A percentile compares a stretch with the other conserved stretches of the same genome.
Evolutionary conservation across 2,888 invertebrate genomes (phyloP).

Genomic region (Dione vanillae): DNA sequence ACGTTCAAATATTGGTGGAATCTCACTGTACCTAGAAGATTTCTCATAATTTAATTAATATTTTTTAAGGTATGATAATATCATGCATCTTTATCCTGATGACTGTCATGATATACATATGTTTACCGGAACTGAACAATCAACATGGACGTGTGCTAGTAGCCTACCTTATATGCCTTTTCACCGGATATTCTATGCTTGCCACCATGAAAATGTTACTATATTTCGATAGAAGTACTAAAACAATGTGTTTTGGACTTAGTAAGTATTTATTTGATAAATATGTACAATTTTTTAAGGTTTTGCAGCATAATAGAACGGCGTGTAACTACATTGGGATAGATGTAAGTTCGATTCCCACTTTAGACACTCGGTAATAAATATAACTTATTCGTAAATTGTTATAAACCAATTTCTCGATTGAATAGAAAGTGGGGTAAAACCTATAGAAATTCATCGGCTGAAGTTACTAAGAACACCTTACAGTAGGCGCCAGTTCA

Average conservation of each 20-base stretch:
- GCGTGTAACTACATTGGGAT: too few relatives aligned
- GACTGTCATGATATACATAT: constrained; percentile 1
- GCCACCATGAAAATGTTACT: constrained; percentile 20
- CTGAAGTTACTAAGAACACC: too few relatives aligned
- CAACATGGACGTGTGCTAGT: constrained; percentile 14
- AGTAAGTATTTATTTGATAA: neutral
- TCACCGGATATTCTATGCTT: constrained; percentile 2
- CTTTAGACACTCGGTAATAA: too few relatives aligned
- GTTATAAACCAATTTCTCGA: too few relatives aligned
- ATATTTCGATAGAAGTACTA: constrained; percentile 5
- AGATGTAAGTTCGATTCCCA: too few relatives aligned
- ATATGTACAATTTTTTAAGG: neutral
- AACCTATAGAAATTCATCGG: too few relatives aligned
- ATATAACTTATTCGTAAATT: too few relatives aligned
- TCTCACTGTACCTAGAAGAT: too few relatives aligned
- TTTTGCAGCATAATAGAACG: neutral
- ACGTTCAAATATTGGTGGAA: too few relatives aligned
- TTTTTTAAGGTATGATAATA: constrained; percentile 11
- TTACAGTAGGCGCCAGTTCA: too few relatives aligned
- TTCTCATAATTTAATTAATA: neutral
- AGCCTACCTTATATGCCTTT: constrained; percentile 14
- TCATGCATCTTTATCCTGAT: constrained; percentile 18
- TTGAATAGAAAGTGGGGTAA: too few relatives aligned
- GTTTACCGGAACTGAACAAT: constrained; percentile 18
- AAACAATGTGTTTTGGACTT: neutral